A percentile compares a stretch with the other conserved stretches of the same genome.
Evolutionary conservation across 1,140 invertebrate species (phyloP).

Genomic region (Probaryconus sp.): DNA sequence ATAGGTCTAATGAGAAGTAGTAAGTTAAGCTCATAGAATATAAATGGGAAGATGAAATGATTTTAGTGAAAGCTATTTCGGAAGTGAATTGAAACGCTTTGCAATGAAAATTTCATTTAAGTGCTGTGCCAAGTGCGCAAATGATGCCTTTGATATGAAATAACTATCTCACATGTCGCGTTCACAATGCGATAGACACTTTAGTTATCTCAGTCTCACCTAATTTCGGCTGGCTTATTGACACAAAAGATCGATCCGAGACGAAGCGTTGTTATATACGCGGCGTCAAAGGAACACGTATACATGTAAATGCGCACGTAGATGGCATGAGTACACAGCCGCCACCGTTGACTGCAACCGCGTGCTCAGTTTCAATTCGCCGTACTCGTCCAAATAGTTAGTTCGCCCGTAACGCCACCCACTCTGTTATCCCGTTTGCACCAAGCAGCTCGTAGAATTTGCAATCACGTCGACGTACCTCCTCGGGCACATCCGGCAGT

Average conservation of each 20-base stretch:
- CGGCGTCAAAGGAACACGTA: conserved; percentile 27
- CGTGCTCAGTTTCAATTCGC: conserved; percentile 44
- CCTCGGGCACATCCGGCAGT: conserved; percentile 33
- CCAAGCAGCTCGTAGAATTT: conserved; percentile 62
- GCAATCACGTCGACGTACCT: conserved; percentile 67
- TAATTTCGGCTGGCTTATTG: conserved; percentile 49
- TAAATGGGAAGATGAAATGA: conserved; percentile 9
- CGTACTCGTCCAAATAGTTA: conserved; percentile 48
- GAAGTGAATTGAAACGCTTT: too few relatives aligned
- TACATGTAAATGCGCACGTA: conserved; percentile 21
- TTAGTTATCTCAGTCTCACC: conserved; percentile 30
- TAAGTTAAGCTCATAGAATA: too few relatives aligned
- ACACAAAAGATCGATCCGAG: conserved; percentile 47
- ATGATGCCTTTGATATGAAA: conserved; percentile 27
- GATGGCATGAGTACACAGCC: conserved; percentile 50
- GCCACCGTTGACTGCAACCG: conserved; percentile 36
- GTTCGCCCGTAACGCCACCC: conserved; percentile 51
- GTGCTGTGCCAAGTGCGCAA: conserved; percentile 6
- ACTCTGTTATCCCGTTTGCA: conserved; percentile 42
- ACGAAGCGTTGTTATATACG: conserved; percentile 16
- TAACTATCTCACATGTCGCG: conserved; percentile 10
- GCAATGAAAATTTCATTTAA: conserved; percentile 24
- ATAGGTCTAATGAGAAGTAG: too few relatives aligned
- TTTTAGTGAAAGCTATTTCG: too few relatives aligned
- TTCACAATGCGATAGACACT: conserved; percentile 25